phyloP scores from a whole-genome alignment of 2,113 vertebrate genomes.

The Stictonetta naevosa region DNA sequence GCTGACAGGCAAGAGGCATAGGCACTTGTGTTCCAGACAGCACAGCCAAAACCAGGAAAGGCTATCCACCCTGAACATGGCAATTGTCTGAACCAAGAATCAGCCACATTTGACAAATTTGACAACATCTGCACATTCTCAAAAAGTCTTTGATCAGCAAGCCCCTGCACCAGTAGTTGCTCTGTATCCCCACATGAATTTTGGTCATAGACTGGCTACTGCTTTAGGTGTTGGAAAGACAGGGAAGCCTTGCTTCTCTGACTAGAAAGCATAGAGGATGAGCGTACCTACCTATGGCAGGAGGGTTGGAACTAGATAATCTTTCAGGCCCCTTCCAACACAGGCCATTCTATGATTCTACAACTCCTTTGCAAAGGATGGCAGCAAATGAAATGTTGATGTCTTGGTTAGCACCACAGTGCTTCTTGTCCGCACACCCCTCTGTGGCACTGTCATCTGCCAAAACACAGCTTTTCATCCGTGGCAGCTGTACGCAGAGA shows the following conservation, averaged over 20 bases:
- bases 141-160: background rate
- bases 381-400: background rate
- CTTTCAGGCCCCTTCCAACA: too few species aligned
- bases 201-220: background rate
- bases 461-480: background rate
- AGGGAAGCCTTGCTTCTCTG: background rate
- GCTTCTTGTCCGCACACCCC: background rate
- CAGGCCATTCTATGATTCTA: too few species aligned
- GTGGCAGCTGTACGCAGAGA: accelerated
- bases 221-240: background rate
- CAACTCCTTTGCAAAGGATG: background rate
- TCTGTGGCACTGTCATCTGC: background rate
- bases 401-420: background rate
- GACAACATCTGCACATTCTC: background rate
- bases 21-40: accelerated
- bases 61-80: background rate
- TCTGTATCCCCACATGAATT: background rate
- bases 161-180: background rate
- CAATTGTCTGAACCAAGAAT: background rate
- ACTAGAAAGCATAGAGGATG: background rate
- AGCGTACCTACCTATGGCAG: background rate
- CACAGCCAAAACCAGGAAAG: background rate
- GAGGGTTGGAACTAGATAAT: too few species aligned
- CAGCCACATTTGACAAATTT: background rate
- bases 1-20: background rate